Percentiles rank a stretch among this genome's conserved stretches.
These are phyloP conservation scores for Leptodactylus fuscus DNA, from an alignment of 2,113 vertebrate genomes.

Conservation along the genomic window DNA sequence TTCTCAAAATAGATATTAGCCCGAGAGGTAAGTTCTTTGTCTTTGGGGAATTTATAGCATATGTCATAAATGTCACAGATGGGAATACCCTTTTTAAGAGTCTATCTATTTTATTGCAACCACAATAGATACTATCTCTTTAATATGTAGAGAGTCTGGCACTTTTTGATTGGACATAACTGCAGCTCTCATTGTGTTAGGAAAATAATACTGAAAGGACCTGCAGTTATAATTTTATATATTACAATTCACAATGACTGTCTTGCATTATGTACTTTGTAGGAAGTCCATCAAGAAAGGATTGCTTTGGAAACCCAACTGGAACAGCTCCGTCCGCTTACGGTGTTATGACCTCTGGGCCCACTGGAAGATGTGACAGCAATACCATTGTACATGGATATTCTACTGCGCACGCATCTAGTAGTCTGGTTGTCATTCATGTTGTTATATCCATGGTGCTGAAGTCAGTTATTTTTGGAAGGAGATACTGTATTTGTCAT, in stretches of 20 bases:
- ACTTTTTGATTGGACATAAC: not conserved
- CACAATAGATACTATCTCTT: too few relatives aligned
- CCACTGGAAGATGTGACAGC: not conserved
- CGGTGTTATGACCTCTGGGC: conserved; percentile 80
- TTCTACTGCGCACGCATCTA: not conserved
- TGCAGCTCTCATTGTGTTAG: not conserved
- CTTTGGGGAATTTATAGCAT: too few relatives aligned
- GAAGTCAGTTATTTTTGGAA: conserved; percentile 23
- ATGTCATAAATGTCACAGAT: too few relatives aligned
- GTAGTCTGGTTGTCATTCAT: not conserved
- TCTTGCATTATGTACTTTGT: conserved; percentile 61
- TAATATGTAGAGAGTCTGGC: too few relatives aligned
- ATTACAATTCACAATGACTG: not conserved
- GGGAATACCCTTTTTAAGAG: too few relatives aligned
- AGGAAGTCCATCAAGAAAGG: conserved; percentile 93
- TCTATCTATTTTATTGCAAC: too few relatives aligned
- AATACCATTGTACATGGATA: not conserved
- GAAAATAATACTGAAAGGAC: not conserved
- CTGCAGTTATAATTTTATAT: not conserved
- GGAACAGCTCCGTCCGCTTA: conserved; percentile 88
- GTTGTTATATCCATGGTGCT: conserved; percentile 25
- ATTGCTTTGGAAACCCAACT: conserved; percentile 92
- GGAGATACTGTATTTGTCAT: not conserved
- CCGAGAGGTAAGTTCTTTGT: too few relatives aligned
- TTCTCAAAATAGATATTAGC: too few relatives aligned